Base-by-base conservation (phyloP, 2,113 vertebrate species). In the Osmerus eperlanus region DNA sequence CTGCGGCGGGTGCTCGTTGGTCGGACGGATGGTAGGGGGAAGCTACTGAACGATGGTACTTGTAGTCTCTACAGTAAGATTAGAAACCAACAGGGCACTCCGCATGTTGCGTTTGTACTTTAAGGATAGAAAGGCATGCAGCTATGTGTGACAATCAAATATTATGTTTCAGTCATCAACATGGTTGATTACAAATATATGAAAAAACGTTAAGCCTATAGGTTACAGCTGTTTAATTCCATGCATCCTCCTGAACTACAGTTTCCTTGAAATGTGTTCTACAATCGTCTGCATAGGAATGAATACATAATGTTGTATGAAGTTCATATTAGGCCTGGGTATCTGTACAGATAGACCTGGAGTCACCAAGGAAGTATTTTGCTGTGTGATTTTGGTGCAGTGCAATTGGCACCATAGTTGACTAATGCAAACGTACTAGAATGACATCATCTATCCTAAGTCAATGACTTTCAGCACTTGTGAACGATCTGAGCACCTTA, bases 41-140 rank as follows among this genome's bases (percentile, higher is more conserved):
- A 23, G 36, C 78, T 70, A 21, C 21, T 74, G 89, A 47, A 86
- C 85, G 76, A 36, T 90, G 91, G 91, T 78, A 89, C 1, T 71
- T 90, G 88, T 82, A 91, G 88, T 88, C 51, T 13, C 21, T n/a
- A 47, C 29, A 60, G 9, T 36, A 1, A 4, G 51, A 55, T 74
- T n/a, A 36, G 16, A 74, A 59, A 71, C 74, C 70, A 32, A 66
- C 32, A 75, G 80, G 81, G 81, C 76, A 75, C 78, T 75, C 67
- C 55, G 65, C 55, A 63, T 32, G 25, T n/a, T 61, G 47, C 55
- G 21, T 21, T 52, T 47, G 67, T n/a, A 29, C 16, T 19, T 14
- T 12, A 47, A 47, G 7, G 41, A 47, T 47, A 12, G 41, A 47
- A 47, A 47, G 41, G 41, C 41, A 47, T 12, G 41, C 55, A 56